phyloP scores from a whole-genome alignment of 2,113 vertebrate species.

The Cavia porcellus region DNA sequence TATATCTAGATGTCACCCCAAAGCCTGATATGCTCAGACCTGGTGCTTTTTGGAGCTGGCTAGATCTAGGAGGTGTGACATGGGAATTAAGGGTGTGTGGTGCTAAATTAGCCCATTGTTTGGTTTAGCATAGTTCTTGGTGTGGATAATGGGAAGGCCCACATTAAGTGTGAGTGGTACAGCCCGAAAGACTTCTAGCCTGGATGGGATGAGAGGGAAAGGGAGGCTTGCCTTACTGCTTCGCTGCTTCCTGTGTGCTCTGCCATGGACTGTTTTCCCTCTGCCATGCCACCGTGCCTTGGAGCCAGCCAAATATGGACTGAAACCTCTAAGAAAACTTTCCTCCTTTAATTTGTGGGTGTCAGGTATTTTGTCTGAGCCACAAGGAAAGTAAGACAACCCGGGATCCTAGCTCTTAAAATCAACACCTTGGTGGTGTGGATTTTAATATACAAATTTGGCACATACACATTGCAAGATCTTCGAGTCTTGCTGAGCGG shows the following conservation, averaged over 20 bases:
- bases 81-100: neutral
- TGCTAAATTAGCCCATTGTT: neutral
- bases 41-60: neutral
- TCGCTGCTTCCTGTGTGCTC: neutral
- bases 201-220: neutral
- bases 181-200: neutral
- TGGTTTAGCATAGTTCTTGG: neutral
- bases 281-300: neutral
- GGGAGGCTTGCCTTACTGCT: neutral
- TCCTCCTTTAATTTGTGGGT: neutral
- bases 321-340: neutral
- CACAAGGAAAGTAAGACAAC: neutral
- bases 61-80: neutral
- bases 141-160: neutral
- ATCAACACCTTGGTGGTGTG: neutral
- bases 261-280: neutral
- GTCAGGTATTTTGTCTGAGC: neutral
- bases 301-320: neutral
- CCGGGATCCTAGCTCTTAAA: neutral
- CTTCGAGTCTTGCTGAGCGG: neutral
- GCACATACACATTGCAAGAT: neutral
- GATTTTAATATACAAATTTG: neutral
- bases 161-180: neutral
- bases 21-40: neutral
- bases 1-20: neutral